Percentiles rank a stretch among this genome's conserved stretches.
phyloP scores from a whole-genome alignment of 2,113 vertebrate genomes.

The Glaucidium brasilianum region DNA sequence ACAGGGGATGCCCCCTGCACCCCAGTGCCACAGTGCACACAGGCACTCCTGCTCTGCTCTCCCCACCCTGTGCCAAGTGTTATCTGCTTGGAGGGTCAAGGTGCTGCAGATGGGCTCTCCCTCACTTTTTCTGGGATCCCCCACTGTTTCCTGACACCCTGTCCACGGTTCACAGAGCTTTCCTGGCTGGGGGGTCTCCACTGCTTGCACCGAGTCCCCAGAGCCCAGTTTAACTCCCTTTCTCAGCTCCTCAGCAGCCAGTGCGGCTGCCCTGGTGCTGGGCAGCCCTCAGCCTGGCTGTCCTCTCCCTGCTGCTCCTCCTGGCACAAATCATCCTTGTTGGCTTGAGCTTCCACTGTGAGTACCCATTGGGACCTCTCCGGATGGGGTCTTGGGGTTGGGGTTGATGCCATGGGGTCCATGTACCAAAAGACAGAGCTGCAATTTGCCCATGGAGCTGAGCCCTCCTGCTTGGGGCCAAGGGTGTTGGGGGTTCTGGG shows the following conservation, averaged over 20 bases:
- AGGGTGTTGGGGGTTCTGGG: accelerated
- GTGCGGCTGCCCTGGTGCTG: background rate
- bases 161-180: background rate
- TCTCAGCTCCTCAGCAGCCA: background rate
- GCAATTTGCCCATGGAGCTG: background rate
- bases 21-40: background rate
- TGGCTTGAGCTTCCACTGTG: slow-evolving; percentile 8
- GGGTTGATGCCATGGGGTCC: background rate
- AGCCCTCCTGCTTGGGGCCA: background rate
- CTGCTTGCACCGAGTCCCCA: background rate
- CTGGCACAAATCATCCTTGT: background rate
- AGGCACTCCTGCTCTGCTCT: background rate
- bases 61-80: accelerated
- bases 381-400: accelerated
- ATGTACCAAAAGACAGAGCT: background rate
- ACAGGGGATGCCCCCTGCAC: background rate
- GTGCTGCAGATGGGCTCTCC: accelerated
- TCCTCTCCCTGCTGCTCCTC: slow-evolving; percentile 9
- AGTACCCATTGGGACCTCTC: background rate
- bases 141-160: background rate
- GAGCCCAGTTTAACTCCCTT: background rate
- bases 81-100: background rate
- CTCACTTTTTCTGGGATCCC: background rate
- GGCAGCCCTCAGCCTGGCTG: background rate
- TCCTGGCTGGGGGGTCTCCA: background rate